These are phyloP conservation scores for Trichacis sp. DNA, from an alignment of 2,888 invertebrate species.

Conservation along the genomic window DNA sequence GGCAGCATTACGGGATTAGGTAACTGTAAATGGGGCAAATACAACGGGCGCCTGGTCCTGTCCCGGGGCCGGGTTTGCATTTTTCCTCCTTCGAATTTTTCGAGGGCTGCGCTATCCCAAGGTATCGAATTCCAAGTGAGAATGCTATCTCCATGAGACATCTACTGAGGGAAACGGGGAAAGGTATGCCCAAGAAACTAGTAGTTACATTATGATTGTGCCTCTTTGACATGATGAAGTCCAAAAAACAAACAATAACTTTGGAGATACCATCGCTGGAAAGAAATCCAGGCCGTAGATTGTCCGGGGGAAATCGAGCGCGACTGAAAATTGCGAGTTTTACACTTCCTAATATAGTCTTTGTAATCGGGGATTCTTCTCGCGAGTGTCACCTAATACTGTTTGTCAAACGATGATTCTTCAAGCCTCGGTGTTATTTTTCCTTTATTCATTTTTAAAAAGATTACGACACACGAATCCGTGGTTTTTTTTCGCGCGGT, in stretches of 20 bases:
- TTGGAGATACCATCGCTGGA: too few species aligned
- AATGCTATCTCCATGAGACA: slow-evolving; percentile 60
- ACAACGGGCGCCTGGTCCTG: slow-evolving; percentile 53
- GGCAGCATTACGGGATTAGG: slow-evolving; percentile 67
- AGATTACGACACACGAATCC: slow-evolving; percentile 7
- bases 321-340: too few species aligned
- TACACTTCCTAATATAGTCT: too few species aligned
- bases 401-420: slow-evolving; percentile 4
- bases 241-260: slow-evolving; percentile 1
- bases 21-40: slow-evolving; percentile 68
- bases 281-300: too few species aligned
- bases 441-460: slow-evolving; percentile 3
- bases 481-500: slow-evolving; percentile 16
- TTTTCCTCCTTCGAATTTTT: slow-evolving; percentile 45
- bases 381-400: neutral
- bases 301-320: too few species aligned
- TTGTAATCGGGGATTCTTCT: too few species aligned
- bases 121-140: slow-evolving; percentile 56
- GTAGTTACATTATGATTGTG: slow-evolving; percentile 31
- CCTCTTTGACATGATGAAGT: slow-evolving; percentile 11
- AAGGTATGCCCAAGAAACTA: slow-evolving; percentile 21
- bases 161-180: slow-evolving; percentile 49
- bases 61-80: slow-evolving; percentile 52
- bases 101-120: slow-evolving; percentile 39
- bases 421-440: neutral